A percentile compares a stretch with the other conserved stretches of the same genome.
Conservation (phyloP, 2,888 invertebrate genomes). For the Apodemia duryi region DNA sequence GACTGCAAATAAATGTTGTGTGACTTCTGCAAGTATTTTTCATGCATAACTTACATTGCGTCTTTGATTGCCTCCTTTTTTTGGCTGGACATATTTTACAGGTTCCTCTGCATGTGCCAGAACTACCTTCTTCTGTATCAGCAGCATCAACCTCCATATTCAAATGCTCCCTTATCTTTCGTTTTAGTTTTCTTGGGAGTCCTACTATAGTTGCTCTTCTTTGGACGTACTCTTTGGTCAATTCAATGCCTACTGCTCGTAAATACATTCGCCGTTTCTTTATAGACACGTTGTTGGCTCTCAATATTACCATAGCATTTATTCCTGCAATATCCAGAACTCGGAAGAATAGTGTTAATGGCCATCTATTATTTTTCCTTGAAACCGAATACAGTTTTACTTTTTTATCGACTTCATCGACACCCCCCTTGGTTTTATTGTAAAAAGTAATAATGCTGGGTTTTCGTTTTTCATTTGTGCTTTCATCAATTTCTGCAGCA, state of each 20-base stretch:
- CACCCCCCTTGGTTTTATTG: slow-evolving; percentile 33
- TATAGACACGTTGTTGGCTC: not conserved
- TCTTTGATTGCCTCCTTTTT: slow-evolving; percentile 30
- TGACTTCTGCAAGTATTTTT: slow-evolving; percentile 30
- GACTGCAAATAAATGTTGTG: slow-evolving; percentile 20
- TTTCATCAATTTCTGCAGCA: slow-evolving; percentile 31
- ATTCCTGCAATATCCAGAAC: not conserved
- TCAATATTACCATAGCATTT: not conserved
- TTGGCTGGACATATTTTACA: slow-evolving; percentile 24
- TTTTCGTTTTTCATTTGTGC: slow-evolving; percentile 21
- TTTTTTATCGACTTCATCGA: slow-evolving; percentile 32
- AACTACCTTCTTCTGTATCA: too few species aligned
- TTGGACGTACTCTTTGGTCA: slow-evolving; percentile 22
- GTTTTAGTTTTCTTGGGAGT: slow-evolving; percentile 4
- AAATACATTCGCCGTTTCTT: slow-evolving; percentile 19
- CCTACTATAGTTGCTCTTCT: not conserved
- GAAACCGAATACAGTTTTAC: slow-evolving; percentile 2
- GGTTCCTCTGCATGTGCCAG: too few species aligned
- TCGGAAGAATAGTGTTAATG: not conserved
- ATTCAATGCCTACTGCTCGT: slow-evolving; percentile 20
- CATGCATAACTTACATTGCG: slow-evolving; percentile 26
- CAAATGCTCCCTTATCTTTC: not conserved
- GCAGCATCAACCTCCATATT: too few species aligned
- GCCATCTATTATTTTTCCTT: too few species aligned
- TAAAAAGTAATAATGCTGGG: slow-evolving; percentile 32